Evolutionary conservation across 1,140 invertebrate species (phyloP), one percentile per base, ranked within the genome.

Genomic region (Diabrotica undecimpunctata): DNA sequence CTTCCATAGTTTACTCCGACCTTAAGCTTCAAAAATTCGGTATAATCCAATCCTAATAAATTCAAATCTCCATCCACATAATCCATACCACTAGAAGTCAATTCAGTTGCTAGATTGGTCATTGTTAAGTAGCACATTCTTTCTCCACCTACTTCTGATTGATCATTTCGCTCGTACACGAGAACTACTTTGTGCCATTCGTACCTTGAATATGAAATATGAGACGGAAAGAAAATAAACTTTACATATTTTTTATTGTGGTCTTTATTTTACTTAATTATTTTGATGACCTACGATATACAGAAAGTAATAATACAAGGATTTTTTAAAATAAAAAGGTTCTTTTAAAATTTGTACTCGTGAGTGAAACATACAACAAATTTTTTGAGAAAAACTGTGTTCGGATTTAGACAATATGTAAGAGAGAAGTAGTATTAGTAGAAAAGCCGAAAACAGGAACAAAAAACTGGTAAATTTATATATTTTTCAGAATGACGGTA

Each of bases 1-100:
- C 58, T 60, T 41, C 58, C 58, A 60, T 60, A 46, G 35, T 60
- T 13, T 37, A 60, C 58, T 46, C 58, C 58, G 9, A 60, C 58
- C 35, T 60, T 60, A 50, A 13, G 41, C 35, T 14, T 60, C 9
- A 60, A 12, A 14, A 60, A 60, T 14, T 60, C 58, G 3, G 58
- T 60, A 35, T 60, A 60, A 39, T 60, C 50, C 7, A 14, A 13
- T 37, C 58, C 58, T 12, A 60, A 51, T 46, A 46, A 46, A 25
- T 13, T 9, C 7, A 60, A 11, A 35, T 60, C 58, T 0, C 58
- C 58, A 60, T 60, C 58, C 12, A 60, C 13, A 35, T 50, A 60
- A 46, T 60, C 39, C 14, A 39, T 12, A 9, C 11, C 13, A 6
- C 37, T 50, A 51, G 14, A 8, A 14, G 14, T 51, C 58, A 60